These are phyloP conservation scores for Neolamprologus sp. DNA, from an alignment of 2,113 vertebrate genomes.

Conservation along the genomic window DNA sequence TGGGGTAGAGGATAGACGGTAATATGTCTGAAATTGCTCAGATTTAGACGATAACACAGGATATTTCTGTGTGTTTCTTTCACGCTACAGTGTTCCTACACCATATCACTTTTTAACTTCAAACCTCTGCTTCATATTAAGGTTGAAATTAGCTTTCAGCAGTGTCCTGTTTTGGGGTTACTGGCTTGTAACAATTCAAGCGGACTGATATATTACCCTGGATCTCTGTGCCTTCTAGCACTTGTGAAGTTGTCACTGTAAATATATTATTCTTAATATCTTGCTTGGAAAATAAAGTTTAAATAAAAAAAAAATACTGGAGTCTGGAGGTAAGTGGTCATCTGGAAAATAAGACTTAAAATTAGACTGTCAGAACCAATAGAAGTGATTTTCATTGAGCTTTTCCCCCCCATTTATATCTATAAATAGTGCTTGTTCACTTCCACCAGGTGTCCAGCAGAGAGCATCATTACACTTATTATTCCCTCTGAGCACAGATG, in stretches of 20 bases:
- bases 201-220: background rate
- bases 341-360: background rate
- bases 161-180: background rate
- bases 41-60: background rate
- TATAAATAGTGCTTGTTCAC: background rate
- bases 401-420: fast-evolving
- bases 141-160: background rate
- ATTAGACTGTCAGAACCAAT: background rate
- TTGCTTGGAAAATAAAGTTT: background rate
- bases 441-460: conserved; percentile 29
- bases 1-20: conserved; percentile 15
- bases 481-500: background rate
- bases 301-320: background rate
- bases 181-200: background rate
- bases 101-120: background rate
- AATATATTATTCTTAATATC: background rate
- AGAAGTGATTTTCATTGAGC: background rate
- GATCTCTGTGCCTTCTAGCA: background rate
- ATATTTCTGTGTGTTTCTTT: background rate
- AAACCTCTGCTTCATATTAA: background rate
- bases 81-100: background rate
- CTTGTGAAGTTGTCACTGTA: background rate
- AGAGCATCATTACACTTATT: background rate
- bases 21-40: background rate
- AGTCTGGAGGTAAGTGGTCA: background rate